Evolutionary conservation across 2,113 vertebrate genomes (phyloP).

Genomic region (Notechis scutatus): DNA sequence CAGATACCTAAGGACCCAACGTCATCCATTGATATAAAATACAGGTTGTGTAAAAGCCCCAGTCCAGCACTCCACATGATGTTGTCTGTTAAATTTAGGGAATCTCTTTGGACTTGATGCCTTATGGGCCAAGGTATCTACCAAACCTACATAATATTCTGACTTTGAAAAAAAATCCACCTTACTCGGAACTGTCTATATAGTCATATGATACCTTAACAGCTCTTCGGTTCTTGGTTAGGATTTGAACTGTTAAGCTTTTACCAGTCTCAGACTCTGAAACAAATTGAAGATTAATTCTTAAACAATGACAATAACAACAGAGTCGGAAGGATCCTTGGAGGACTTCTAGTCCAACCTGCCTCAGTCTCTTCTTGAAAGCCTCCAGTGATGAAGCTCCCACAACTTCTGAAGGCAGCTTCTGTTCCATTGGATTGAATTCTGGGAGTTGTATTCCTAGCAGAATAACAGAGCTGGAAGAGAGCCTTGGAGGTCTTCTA

Average conservation of each 20-base stretch:
- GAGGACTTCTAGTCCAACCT: neutral
- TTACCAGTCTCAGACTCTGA: neutral
- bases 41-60: neutral
- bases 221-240: too few species aligned
- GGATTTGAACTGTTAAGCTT: neutral
- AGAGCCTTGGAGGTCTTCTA: too few species aligned
- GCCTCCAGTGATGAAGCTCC: too few species aligned
- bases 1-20: neutral
- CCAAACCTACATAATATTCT: neutral
- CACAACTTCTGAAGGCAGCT: too few species aligned
- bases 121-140: neutral
- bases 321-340: neutral
- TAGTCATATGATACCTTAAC: too few species aligned
- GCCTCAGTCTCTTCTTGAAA: too few species aligned
- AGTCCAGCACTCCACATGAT: neutral
- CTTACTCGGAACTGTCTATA: neutral
- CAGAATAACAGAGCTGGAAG: too few species aligned
- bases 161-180: neutral
- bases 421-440: too few species aligned
- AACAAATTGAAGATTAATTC: neutral
- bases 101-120: neutral
- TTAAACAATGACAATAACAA: neutral
- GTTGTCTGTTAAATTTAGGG: neutral
- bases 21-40: neutral
- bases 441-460: too few species aligned